phyloP scores from a whole-genome alignment of 2,113 vertebrate genomes.

The Anolis carolinensis region DNA sequence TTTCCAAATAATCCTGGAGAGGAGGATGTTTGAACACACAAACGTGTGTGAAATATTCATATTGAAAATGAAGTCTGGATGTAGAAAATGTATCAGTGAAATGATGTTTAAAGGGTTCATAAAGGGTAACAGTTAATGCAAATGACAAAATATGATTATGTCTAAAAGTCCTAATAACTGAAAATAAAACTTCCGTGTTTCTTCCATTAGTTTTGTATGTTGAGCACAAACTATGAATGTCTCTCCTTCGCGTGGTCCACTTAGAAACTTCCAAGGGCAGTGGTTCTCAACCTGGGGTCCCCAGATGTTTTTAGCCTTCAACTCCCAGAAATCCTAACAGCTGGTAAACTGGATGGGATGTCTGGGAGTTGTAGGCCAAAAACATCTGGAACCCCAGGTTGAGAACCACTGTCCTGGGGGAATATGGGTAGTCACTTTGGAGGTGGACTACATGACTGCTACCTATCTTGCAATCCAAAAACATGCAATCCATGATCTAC shows the following conservation, averaged over 20 bases:
- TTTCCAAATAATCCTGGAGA: not conserved
- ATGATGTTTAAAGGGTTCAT: not conserved
- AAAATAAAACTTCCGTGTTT: not conserved
- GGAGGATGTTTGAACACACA: not conserved
- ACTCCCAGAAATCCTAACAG: too few relatives aligned
- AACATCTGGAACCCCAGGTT: too few relatives aligned
- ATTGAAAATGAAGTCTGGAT: not conserved
- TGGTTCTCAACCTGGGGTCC: too few relatives aligned
- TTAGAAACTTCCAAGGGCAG: not conserved
- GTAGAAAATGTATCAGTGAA: not conserved
- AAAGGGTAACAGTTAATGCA: not conserved
- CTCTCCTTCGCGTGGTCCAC: not conserved
- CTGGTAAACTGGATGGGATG: too few relatives aligned
- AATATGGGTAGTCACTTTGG: too few relatives aligned
- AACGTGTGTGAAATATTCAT: not conserved
- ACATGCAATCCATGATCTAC: not conserved
- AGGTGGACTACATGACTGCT: too few relatives aligned
- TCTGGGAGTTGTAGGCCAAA: too few relatives aligned
- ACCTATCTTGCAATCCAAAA: not conserved
- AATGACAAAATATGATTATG: not conserved
- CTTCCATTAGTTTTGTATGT: not conserved
- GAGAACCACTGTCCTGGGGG: too few relatives aligned
- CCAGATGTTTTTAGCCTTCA: too few relatives aligned
- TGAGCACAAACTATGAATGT: too few relatives aligned
- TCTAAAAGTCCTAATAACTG: not conserved